phyloP scores from a whole-genome alignment of 1,140 invertebrate species.

The Zaprionus kolodkinae region DNA sequence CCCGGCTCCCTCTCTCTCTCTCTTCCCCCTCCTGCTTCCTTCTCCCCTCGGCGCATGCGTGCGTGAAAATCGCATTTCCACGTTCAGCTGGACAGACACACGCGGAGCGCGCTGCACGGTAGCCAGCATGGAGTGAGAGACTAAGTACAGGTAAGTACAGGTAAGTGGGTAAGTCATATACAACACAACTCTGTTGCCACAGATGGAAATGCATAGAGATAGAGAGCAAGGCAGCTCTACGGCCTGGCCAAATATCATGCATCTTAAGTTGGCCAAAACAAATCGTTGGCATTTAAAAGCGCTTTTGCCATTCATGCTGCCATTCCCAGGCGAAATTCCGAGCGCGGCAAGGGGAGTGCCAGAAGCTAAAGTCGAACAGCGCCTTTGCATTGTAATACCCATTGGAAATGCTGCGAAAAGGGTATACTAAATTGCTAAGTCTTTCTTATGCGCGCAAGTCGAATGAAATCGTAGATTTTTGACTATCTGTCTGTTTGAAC shows the following conservation, averaged over 20 bases:
- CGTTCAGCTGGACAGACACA: conserved; percentile 15
- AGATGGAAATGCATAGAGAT: conserved; percentile 36
- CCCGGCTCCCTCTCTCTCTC: background rate
- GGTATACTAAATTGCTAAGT: too few relatives aligned
- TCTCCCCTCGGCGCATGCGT: conserved; percentile 59
- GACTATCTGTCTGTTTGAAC: too few relatives aligned
- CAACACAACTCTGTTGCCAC: conserved; percentile 15
- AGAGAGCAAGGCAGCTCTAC: background rate
- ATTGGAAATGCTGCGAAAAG: too few relatives aligned
- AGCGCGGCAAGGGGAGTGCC: conserved; percentile 63
- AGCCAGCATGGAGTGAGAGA: background rate
- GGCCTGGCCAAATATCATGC: conserved; percentile 22
- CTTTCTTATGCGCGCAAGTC: too few relatives aligned
- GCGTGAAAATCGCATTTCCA: conserved; percentile 74
- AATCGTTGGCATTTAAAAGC: conserved; percentile 62
- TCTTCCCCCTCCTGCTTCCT: background rate
- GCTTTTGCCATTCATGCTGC: conserved; percentile 38
- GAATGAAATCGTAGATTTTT: too few relatives aligned
- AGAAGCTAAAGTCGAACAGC: conserved; percentile 37
- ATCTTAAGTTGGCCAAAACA: conserved; percentile 51
- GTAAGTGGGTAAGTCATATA: conserved; percentile 15
- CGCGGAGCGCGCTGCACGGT: background rate
- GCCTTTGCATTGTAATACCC: conserved; percentile 37
- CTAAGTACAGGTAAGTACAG: background rate
- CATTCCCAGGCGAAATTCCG: conserved; percentile 55